Percentiles rank a stretch among this genome's conserved stretches.
Evolutionary conservation across 2,888 invertebrate genomes (phyloP).

Genomic region (Hoplodrina ambigua): DNA sequence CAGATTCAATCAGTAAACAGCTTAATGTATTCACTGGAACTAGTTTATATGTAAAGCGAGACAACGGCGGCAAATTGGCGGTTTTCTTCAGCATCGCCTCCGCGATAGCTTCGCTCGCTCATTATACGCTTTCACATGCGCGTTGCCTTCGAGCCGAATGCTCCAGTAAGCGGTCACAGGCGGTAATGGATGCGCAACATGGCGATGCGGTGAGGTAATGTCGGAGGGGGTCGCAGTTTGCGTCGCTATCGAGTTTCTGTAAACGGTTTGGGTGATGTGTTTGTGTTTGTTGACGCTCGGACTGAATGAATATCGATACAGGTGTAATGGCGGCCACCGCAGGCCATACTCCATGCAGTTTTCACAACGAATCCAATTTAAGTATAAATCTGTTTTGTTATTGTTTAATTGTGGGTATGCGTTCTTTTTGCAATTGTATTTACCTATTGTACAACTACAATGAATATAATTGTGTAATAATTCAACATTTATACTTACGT

Average conservation of each 20-base stretch:
- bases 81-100: slow-evolving; percentile 36
- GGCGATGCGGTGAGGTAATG: not conserved
- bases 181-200: slow-evolving; percentile 1
- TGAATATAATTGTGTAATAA: too few species aligned
- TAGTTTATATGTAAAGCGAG: slow-evolving; percentile 59
- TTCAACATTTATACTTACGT: too few species aligned
- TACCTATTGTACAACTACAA: too few species aligned
- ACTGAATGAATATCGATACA: slow-evolving; percentile 6
- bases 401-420: too few species aligned
- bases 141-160: not conserved
- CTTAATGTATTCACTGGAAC: slow-evolving; percentile 53
- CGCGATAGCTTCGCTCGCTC: slow-evolving; percentile 4
- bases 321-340: not conserved
- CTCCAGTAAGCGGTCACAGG: not conserved
- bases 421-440: too few species aligned
- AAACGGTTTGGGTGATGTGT: slow-evolving; percentile 37
- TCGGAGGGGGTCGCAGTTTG: slow-evolving; percentile 4
- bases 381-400: too few species aligned
- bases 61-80: slow-evolving; percentile 48
- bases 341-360: not conserved
- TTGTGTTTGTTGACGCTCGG: slow-evolving; percentile 31
- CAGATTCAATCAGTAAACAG: slow-evolving; percentile 58
- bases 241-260: slow-evolving; percentile 29
- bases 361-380: not conserved
- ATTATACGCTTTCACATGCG: slow-evolving; percentile 10